These are phyloP conservation scores for Scaptomyza parva DNA, from an alignment of 2,888 invertebrate species.

Conservation along the genomic window DNA sequence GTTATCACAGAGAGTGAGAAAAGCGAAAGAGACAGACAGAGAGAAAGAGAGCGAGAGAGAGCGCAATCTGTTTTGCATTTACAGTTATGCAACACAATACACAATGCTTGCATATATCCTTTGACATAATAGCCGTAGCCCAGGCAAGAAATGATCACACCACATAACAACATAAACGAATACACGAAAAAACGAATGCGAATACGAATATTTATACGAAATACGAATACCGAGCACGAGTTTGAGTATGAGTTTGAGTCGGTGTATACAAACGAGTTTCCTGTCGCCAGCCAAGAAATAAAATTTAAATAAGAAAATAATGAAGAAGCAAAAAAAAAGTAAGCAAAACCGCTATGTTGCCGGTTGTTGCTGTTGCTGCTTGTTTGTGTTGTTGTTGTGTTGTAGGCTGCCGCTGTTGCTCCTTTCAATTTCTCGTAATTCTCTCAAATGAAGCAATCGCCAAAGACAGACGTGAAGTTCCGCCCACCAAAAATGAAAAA, in stretches of 20 bases:
- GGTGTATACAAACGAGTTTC: conserved; percentile 67
- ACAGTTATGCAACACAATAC: conserved; percentile 75
- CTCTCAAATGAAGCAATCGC: conserved; percentile 72
- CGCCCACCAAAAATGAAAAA: conserved; percentile 63
- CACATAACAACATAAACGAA: conserved; percentile 13
- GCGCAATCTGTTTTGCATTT: conserved; percentile 62
- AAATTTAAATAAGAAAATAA: conserved; percentile 73
- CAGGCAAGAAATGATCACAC: conserved; percentile 38
- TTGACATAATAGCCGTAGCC: conserved; percentile 61
- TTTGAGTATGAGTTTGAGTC: conserved; percentile 2
- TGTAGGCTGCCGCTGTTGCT: conserved; percentile 54
- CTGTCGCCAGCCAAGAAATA: conserved; percentile 62
- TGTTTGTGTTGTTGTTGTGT: conserved; percentile 26
- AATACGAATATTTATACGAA: background rate
- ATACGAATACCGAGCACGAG: background rate
- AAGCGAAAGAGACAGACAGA: conserved; percentile 2
- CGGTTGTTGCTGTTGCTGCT: conserved; percentile 13
- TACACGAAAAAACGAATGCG: background rate
- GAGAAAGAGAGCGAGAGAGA: conserved; percentile 7
- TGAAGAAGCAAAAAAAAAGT: conserved; percentile 38
- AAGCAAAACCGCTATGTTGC: conserved; percentile 70
- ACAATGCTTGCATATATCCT: conserved; percentile 67
- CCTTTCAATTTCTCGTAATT: conserved; percentile 76
- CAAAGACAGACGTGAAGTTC: conserved; percentile 57
- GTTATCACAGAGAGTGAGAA: conserved; percentile 44